These are phyloP conservation scores for Eupithecia centaureata DNA, from an alignment of 2,888 invertebrate species.

Conservation along the genomic window DNA sequence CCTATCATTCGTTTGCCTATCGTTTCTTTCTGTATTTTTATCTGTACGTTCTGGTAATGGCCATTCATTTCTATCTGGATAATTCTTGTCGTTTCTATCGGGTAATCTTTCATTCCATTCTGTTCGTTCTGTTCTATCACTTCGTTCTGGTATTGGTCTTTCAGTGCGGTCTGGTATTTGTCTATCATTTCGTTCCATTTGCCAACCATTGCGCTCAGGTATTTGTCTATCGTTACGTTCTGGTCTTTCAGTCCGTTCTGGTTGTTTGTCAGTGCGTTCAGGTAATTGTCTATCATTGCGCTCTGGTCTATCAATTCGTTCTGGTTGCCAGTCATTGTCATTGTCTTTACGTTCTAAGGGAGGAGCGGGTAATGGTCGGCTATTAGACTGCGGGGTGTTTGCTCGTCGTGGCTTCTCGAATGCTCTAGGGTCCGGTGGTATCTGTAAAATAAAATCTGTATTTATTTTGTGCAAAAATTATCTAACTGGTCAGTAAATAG, in stretches of 20 bases:
- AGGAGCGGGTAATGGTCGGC: constrained; percentile 74
- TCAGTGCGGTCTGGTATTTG: constrained; percentile 34
- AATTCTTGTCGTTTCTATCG: constrained; percentile 21
- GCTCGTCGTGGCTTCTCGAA: constrained; percentile 78
- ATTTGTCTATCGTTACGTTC: constrained; percentile 31
- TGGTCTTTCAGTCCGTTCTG: constrained; percentile 37
- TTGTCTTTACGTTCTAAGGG: constrained; percentile 61
- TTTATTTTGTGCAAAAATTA: background rate
- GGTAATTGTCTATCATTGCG: constrained; percentile 16
- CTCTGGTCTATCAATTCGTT: constrained; percentile 35
- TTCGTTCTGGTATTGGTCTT: constrained; percentile 28
- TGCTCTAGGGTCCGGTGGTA: constrained; percentile 77
- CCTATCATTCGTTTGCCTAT: constrained; percentile 30
- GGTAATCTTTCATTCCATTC: constrained; percentile 31
- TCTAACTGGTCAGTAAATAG: too few relatives aligned
- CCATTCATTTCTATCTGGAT: constrained; percentile 35
- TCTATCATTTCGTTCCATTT: constrained; percentile 11
- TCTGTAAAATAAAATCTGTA: constrained; percentile 48
- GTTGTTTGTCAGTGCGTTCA: background rate
- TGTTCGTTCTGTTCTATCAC: constrained; percentile 25
- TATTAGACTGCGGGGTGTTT: constrained; percentile 75
- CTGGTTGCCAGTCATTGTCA: constrained; percentile 43
- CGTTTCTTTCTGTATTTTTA: constrained; percentile 18
- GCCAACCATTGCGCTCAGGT: background rate
- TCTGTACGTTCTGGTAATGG: constrained; percentile 34